A percentile compares a stretch with the other conserved stretches of the same genome.
These are phyloP conservation scores for Montipora foliosa DNA, from an alignment of 64 coral and sea anemone species.

Conservation along the genomic window DNA sequence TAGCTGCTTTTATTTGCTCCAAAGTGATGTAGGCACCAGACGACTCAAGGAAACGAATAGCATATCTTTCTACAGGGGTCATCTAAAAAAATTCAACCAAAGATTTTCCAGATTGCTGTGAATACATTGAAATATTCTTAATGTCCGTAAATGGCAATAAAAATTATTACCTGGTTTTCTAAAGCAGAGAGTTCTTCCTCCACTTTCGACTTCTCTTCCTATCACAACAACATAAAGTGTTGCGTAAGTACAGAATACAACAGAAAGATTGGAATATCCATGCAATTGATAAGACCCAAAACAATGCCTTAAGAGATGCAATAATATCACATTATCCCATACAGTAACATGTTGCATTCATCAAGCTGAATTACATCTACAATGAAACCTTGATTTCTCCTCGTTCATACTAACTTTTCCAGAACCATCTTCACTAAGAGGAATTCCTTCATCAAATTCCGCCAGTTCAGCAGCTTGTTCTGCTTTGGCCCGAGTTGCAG, in stretches of 20 bases:
- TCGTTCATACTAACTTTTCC: background rate
- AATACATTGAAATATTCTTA: background rate
- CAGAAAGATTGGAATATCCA: background rate
- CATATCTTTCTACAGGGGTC: slow-evolving; percentile 92
- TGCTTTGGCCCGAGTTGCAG: slow-evolving; percentile 91
- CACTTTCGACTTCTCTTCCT: slow-evolving; percentile 91
- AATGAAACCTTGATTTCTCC: background rate
- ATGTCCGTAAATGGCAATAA: background rate
- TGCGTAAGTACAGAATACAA: background rate
- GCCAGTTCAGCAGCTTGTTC: slow-evolving; percentile 93
- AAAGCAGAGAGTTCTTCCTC: slow-evolving; percentile 92
- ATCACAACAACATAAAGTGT: background rate
- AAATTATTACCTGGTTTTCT: slow-evolving; percentile 83
- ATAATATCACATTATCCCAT: background rate
- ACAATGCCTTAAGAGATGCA: background rate
- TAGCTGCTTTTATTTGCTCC: slow-evolving; percentile 91
- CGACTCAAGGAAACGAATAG: slow-evolving; percentile 90
- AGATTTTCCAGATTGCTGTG: too few relatives aligned
- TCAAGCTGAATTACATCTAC: too few relatives aligned
- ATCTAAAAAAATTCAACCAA: slow-evolving; percentile 54
- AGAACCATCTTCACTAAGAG: slow-evolving; percentile 76
- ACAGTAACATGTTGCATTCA: background rate
- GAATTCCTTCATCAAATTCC: slow-evolving; percentile 96
- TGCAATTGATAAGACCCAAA: background rate
- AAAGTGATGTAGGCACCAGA: slow-evolving; percentile 85